These are phyloP conservation scores for Betta splendens DNA, from an alignment of 2,797 vertebrate species.

Conservation along the genomic window DNA sequence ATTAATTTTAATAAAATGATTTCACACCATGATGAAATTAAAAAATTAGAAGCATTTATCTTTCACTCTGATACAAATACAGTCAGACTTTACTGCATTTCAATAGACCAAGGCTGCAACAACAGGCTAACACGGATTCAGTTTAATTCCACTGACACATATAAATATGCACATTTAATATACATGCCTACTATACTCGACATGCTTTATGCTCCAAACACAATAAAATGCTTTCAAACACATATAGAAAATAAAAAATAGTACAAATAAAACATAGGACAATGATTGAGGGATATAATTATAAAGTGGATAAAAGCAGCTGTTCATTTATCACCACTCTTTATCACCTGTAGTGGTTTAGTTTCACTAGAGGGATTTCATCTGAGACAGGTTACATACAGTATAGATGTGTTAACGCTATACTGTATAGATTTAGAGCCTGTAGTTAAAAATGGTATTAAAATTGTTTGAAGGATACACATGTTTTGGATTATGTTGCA, in stretches of 20 bases:
- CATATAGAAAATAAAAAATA: too few species aligned
- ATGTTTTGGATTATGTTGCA: background rate
- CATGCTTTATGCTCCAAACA: background rate
- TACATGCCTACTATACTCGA: background rate
- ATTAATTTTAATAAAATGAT: slow-evolving; percentile 4
- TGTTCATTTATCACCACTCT: slow-evolving; percentile 43
- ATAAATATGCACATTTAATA: background rate
- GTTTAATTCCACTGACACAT: background rate
- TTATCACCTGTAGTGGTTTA: slow-evolving; percentile 24
- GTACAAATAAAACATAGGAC: too few species aligned
- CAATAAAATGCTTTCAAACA: background rate
- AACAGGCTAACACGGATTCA: background rate
- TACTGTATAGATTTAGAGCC: slow-evolving; percentile 6
- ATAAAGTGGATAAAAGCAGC: slow-evolving; percentile 23
- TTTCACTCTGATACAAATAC: slow-evolving; percentile 18
- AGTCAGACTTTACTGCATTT: background rate
- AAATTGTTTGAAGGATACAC: background rate
- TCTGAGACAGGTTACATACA: slow-evolving; percentile 37
- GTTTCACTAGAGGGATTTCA: slow-evolving; percentile 20
- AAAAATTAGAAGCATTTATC: slow-evolving; percentile 18
- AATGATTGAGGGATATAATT: slow-evolving; percentile 66
- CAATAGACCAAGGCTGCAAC: background rate
- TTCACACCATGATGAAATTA: background rate
- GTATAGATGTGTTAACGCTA: slow-evolving; percentile 39
- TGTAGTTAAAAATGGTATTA: background rate